Evolutionary conservation across 2,888 invertebrate species (phyloP).

Genomic region (Heteromurus nitidus): DNA sequence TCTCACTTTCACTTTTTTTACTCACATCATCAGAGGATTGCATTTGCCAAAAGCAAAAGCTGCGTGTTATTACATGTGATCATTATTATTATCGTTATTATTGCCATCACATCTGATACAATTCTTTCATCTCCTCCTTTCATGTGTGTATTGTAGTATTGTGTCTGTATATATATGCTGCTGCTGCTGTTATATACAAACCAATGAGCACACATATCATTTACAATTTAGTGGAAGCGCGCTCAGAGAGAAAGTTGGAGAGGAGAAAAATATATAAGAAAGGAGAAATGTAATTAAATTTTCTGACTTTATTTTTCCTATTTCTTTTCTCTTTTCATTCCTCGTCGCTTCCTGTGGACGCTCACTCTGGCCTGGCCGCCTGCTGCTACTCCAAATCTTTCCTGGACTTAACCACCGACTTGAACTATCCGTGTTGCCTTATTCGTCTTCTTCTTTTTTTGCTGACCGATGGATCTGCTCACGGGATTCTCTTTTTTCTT

Average conservation of each 20-base stretch:
- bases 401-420: conserved; percentile 7
- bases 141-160: no score
- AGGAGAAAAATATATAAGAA: conserved; percentile 21
- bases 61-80: conserved; percentile 38
- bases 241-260: not conserved
- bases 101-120: conserved; percentile 50
- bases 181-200: no score
- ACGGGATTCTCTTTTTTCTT: conserved; percentile 28
- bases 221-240: conserved; percentile 36
- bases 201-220: conserved; percentile 34
- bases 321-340: conserved; percentile 4
- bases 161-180: no score
- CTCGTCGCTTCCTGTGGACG: conserved; percentile 14
- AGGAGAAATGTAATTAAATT: conserved; percentile 56
- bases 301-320: conserved; percentile 40
- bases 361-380: not conserved
- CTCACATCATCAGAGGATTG: no score
- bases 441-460: not conserved
- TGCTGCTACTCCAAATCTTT: conserved; percentile 19
- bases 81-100: conserved; percentile 52
- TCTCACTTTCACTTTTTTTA: no score
- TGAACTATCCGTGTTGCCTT: no score
- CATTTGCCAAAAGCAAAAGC: conserved; percentile 29
- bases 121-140: conserved; percentile 23
- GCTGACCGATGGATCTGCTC: conserved; percentile 40